phyloP scores from a whole-genome alignment of 2,113 vertebrate species.

The Protobothrops mucrosquamatus region DNA sequence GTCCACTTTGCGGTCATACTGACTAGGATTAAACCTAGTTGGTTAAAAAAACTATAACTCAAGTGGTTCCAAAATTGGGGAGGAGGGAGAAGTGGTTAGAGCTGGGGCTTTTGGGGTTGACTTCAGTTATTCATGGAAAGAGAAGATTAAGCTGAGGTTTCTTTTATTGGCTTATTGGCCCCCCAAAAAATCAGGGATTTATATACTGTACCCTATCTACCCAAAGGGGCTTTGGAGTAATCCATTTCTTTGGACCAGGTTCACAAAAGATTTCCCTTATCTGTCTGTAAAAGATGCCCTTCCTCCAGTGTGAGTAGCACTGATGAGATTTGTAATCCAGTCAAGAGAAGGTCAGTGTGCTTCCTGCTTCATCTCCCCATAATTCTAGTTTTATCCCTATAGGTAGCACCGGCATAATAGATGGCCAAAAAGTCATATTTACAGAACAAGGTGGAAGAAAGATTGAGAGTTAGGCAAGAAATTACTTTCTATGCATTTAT shows the following conservation, averaged over 20 bases:
- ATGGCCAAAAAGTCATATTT: neutral
- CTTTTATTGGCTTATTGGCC: neutral
- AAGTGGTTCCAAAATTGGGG: neutral
- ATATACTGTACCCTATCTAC: neutral
- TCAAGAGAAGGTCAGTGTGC: neutral
- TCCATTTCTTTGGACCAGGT: neutral
- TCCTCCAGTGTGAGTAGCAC: neutral
- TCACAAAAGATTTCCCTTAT: neutral
- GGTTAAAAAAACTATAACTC: neutral
- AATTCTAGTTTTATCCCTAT: neutral
- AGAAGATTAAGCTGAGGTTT: neutral
- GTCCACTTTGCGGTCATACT: neutral
- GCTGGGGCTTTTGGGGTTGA: neutral
- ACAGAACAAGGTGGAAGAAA: neutral
- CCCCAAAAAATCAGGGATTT: neutral
- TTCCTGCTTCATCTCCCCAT: neutral
- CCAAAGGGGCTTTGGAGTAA: neutral
- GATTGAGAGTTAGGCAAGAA: neutral
- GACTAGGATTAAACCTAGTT: neutral
- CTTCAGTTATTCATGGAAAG: neutral
- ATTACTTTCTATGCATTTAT: neutral
- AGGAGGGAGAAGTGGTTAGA: neutral
- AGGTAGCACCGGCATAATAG: neutral
- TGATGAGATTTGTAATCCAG: neutral
- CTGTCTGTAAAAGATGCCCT: neutral